phyloP scores from a whole-genome alignment of 2,888 invertebrate species.

The Habrosyne pyritoides region DNA sequence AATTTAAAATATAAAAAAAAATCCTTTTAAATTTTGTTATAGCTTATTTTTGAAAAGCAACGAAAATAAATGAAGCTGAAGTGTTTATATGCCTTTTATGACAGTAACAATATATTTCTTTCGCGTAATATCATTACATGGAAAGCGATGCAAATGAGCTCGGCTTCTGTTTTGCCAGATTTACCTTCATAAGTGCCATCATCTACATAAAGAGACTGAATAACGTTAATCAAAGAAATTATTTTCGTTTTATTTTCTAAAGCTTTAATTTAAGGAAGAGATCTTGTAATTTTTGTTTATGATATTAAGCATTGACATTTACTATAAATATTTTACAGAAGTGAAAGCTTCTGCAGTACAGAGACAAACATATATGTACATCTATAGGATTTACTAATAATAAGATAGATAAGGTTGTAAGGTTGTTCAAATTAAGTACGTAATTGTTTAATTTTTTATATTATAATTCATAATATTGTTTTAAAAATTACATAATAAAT shows the following conservation, averaged over 20 bases:
- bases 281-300: not conserved
- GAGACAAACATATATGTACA: too few species aligned
- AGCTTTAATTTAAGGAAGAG: not conserved
- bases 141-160: not conserved
- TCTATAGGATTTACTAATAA: too few species aligned
- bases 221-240: constrained; percentile 26
- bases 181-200: constrained; percentile 6
- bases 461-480: too few species aligned
- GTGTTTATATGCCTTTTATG: not conserved
- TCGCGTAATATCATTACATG: not conserved
- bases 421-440: too few species aligned
- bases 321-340: too few species aligned
- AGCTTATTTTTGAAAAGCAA: not conserved
- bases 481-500: too few species aligned
- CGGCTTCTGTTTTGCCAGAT: not conserved
- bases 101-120: not conserved
- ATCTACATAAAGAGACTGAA: constrained; percentile 28
- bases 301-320: too few species aligned
- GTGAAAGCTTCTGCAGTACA: too few species aligned
- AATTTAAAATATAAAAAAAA: too few species aligned
- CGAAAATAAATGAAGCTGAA: not conserved
- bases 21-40: too few species aligned
- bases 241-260: not conserved
- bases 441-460: too few species aligned
- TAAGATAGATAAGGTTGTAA: too few species aligned